Conservation (phyloP, 2,888 invertebrate genomes). For the Mythimna loreyi region DNA sequence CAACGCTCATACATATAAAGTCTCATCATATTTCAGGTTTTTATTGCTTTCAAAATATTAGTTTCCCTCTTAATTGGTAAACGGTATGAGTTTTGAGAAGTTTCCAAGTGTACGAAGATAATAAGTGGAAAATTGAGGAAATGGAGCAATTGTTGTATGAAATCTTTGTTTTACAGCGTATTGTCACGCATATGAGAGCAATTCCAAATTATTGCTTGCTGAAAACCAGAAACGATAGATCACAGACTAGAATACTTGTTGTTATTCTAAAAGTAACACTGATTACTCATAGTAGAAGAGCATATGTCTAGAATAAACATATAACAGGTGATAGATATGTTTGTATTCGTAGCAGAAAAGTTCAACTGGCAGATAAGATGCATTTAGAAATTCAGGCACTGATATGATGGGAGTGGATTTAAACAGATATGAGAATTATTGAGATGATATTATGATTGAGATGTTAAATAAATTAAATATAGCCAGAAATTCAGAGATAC, state of each 20-base stretch:
- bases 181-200: slow-evolving; percentile 12
- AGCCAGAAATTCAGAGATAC: no score
- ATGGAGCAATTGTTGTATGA: slow-evolving; percentile 20
- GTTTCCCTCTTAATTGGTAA: slow-evolving; percentile 60
- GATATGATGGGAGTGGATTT: slow-evolving; percentile 1
- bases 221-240: slow-evolving; percentile 6
- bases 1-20: slow-evolving; percentile 48
- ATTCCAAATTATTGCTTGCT: slow-evolving; percentile 31
- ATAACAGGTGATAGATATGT: not conserved
- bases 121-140: slow-evolving; percentile 28
- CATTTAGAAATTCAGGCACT: slow-evolving; percentile 16
- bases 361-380: slow-evolving; percentile 4
- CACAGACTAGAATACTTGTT: slow-evolving; percentile 20
- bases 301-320: not conserved
- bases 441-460: no score
- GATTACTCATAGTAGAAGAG: slow-evolving; percentile 12
- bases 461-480: no score
- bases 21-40: slow-evolving; percentile 33
- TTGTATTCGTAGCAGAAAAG: not conserved
- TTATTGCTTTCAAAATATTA: slow-evolving; percentile 61
- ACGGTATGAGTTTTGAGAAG: slow-evolving; percentile 61
- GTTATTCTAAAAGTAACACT: slow-evolving; percentile 22
- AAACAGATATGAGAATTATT: slow-evolving; percentile 8
- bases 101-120: slow-evolving; percentile 56
- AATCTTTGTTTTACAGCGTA: slow-evolving; percentile 31